Base-by-base conservation (phyloP, 2,888 invertebrate genomes). In the Aphelenchoides bicaudatus region DNA sequence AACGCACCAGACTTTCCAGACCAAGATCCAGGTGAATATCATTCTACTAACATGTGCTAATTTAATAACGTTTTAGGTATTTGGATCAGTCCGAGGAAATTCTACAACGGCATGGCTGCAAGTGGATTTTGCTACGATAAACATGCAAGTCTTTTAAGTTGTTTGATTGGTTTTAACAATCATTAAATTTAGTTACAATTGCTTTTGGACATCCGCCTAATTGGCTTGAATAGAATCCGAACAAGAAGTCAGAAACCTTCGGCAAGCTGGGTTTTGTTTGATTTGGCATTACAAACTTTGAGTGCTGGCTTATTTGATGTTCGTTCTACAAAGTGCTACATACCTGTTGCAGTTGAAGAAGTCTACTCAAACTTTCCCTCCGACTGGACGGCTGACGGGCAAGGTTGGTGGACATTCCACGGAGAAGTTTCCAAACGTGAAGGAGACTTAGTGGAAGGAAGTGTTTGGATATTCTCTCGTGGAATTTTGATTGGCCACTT, bases 61-160 rank as follows among this genome's bases (percentile, higher is more conserved):
- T 43, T 16, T 43, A 43, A 43, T 43, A n/a, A 43, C 43, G 43
- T 25, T 30, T 39, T 39, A 25, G 52, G 52, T 5, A 37, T 51
- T 2, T 1, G 38, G 10, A n/a, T 51, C 19, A 23, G 21, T 13
- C 52, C 52, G 13, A n/a, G 21, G 21, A 37, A 39, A 19, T 51
- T 51, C 52, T 71, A 72, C 38, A 55, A 62, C n/a, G 58, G 54
- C 8, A 47, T 67, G 2, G 64, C 59, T n/a, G 21, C 37, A 4
- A 60, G 63, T 46, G 71, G 70, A 6, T 23, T 71, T 16, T 63
- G 62, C 30, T 72, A 71, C 34, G 65, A 68, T 13, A 55, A 56
- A 19, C n/a, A n/a, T n/a, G n/a, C n/a, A n/a, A n/a, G n/a, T n/a
- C n/a, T n/a, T n/a, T n/a, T n/a, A n/a, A n/a, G n/a, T n/a, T n/a